phyloP scores from a whole-genome alignment of 2,113 vertebrate genomes.

The Caranx ignobilis region DNA sequence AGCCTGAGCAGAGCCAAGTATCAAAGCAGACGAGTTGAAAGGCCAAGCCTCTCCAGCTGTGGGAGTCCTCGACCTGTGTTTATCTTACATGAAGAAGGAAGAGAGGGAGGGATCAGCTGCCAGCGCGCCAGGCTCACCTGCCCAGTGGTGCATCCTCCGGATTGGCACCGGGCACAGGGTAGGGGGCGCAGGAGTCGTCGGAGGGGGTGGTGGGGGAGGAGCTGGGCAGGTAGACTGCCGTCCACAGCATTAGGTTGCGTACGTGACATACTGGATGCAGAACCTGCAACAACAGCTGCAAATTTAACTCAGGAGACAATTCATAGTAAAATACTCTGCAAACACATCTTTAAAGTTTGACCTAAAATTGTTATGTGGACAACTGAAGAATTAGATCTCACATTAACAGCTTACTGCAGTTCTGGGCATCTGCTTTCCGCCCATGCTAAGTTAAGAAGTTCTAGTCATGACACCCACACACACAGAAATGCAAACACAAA shows the following conservation, averaged over 20 bases:
- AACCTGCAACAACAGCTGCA: conserved; percentile 84
- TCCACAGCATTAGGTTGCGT: conserved; percentile 97
- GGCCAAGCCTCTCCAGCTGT: conserved; percentile 26
- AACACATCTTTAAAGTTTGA: background rate
- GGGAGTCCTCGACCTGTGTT: conserved; percentile 51
- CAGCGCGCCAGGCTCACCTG: conserved; percentile 88
- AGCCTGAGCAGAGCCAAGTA: conserved; percentile 13
- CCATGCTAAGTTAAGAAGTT: conserved; percentile 17
- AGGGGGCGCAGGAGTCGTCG: conserved; percentile 94
- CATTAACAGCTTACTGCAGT: background rate
- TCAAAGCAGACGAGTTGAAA: conserved; percentile 30
- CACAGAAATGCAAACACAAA: conserved; percentile 21
- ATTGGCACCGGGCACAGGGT: conserved; percentile 89
- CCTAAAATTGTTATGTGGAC: background rate
- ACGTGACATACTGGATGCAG: conserved; percentile 98
- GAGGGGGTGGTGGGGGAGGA: conserved; percentile 93
- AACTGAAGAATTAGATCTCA: background rate
- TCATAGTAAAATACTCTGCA: background rate
- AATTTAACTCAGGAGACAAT: conserved; percentile 5
- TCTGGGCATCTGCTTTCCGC: background rate
- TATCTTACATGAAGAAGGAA: conserved; percentile 79
- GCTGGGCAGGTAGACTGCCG: conserved; percentile 95
- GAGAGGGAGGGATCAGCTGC: conserved; percentile 59
- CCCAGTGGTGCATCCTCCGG: conserved; percentile 91
- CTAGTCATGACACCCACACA: background rate